Conservation (phyloP, 2,888 invertebrate genomes). For the Stenichneumon culpator region DNA sequence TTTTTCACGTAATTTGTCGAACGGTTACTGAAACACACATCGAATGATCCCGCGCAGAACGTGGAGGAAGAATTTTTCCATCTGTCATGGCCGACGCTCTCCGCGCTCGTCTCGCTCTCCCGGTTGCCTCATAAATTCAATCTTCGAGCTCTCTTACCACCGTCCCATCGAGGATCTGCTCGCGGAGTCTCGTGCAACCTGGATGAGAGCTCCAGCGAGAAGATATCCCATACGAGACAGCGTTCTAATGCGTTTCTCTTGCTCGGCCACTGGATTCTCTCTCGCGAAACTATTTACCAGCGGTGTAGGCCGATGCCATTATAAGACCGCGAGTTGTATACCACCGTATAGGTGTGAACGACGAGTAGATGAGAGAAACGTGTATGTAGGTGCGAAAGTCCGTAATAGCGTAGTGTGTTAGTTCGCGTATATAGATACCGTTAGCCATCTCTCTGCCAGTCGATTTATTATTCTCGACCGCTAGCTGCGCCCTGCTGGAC, state of each 20-base stretch:
- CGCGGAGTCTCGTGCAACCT: slow-evolving; percentile 31
- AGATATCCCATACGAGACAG: slow-evolving; percentile 46
- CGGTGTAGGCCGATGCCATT: slow-evolving; percentile 26
- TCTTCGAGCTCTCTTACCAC: slow-evolving; percentile 43
- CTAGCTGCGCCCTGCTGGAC: slow-evolving; percentile 51
- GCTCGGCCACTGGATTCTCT: slow-evolving; percentile 69
- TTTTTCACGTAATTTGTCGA: slow-evolving; percentile 17
- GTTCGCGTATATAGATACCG: slow-evolving; percentile 52
- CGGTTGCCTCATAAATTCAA: slow-evolving; percentile 64
- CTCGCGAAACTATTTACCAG: slow-evolving; percentile 69
- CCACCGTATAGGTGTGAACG: slow-evolving; percentile 46
- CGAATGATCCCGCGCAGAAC: slow-evolving; percentile 1
- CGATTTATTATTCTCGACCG: slow-evolving; percentile 76
- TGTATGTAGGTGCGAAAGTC: slow-evolving; percentile 56
- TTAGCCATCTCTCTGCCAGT: slow-evolving; percentile 65
- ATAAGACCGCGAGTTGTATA: slow-evolving; percentile 33
- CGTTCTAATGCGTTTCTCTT: slow-evolving; percentile 77
- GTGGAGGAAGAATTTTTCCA: slow-evolving; percentile 38
- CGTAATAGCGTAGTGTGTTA: slow-evolving; percentile 47
- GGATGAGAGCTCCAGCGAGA: slow-evolving; percentile 39
- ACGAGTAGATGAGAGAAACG: slow-evolving; percentile 13
- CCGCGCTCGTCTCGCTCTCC: slow-evolving; percentile 18
- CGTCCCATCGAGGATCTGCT: slow-evolving; percentile 21
- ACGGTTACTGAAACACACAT: slow-evolving; percentile 7
- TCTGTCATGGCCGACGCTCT: slow-evolving; percentile 48